Conservation (phyloP, 2,113 vertebrate genomes). For the Chionis minor region DNA sequence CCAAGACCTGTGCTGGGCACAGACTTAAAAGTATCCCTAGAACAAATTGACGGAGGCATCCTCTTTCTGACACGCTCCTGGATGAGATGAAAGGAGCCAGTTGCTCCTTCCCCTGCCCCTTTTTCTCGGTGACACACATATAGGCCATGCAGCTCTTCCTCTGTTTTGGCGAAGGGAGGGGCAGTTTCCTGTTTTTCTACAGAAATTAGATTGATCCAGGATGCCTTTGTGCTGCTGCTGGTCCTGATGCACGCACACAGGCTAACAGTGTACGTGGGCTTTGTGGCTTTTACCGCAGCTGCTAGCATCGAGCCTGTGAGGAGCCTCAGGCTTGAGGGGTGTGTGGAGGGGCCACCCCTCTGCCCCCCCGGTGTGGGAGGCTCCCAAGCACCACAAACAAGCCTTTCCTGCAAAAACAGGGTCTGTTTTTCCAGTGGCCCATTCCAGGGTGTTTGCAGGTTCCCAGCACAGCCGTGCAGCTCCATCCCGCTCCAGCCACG, state of each 20-base stretch:
- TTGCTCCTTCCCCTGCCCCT: neutral
- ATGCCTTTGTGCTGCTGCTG: neutral
- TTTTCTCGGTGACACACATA: neutral
- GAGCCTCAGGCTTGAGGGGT: rapidly evolving
- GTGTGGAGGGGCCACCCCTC: neutral
- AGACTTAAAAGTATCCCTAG: neutral
- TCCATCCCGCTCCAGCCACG: neutral
- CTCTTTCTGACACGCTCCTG: neutral
- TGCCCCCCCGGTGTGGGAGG: rapidly evolving
- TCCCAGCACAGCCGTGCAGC: neutral
- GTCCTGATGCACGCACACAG: rapidly evolving
- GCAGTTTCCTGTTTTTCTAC: constrained; percentile 45
- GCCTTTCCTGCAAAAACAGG: neutral
- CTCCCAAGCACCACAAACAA: neutral
- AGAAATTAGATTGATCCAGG: constrained; percentile 32
- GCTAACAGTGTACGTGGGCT: rapidly evolving
- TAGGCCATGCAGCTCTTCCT: neutral
- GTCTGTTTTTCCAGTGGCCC: neutral
- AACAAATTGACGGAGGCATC: rapidly evolving
- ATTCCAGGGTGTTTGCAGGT: neutral
- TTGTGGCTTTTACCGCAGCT: neutral
- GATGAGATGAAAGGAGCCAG: neutral
- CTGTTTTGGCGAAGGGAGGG: constrained; percentile 7
- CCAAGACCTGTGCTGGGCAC: neutral
- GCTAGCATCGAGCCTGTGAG: neutral